Conservation (phyloP, 2,888 invertebrate genomes). For the Phaonia tiefii region DNA sequence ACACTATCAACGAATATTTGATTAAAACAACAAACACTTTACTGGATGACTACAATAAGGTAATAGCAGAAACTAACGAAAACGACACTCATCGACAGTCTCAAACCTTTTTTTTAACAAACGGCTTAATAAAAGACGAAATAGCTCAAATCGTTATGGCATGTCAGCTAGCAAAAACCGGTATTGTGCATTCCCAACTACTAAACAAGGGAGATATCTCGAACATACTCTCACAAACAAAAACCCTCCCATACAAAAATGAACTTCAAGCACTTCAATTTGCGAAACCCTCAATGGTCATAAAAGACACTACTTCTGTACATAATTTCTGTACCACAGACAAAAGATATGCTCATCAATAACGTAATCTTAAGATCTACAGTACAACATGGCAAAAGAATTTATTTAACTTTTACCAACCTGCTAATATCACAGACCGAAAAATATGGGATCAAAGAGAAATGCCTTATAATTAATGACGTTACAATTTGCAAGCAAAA, state of each 20-base stretch:
- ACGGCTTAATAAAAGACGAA: constrained; percentile 50
- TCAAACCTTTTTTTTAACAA: constrained; percentile 32
- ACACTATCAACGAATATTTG: constrained; percentile 32
- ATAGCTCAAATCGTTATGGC: constrained; percentile 53
- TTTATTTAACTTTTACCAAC: constrained; percentile 50
- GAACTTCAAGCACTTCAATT: constrained; percentile 64
- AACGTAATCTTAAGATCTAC: constrained; percentile 59
- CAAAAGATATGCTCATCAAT: constrained; percentile 56
- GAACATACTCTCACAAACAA: constrained; percentile 62
- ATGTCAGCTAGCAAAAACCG: constrained; percentile 54
- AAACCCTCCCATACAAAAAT: constrained; percentile 65
- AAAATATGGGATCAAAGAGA: constrained; percentile 46
- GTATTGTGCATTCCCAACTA: constrained; percentile 62
- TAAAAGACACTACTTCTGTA: constrained; percentile 60
- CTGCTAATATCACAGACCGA: constrained; percentile 50
- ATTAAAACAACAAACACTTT: constrained; percentile 30
- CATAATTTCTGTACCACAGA: constrained; percentile 60
- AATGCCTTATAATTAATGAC: constrained; percentile 44
- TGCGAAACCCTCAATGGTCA: constrained; percentile 64
- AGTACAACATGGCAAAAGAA: constrained; percentile 51
- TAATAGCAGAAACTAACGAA: constrained; percentile 7
- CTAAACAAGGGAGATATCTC: constrained; percentile 62
- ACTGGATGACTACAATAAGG: constrained; percentile 30
- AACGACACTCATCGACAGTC: constrained; percentile 9
- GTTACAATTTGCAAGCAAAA: too few relatives aligned